Evolutionary conservation across 2,797 vertebrate species (phyloP), one percentile per base, ranked within the genome.

Genomic region (Eremophila alpestris): DNA sequence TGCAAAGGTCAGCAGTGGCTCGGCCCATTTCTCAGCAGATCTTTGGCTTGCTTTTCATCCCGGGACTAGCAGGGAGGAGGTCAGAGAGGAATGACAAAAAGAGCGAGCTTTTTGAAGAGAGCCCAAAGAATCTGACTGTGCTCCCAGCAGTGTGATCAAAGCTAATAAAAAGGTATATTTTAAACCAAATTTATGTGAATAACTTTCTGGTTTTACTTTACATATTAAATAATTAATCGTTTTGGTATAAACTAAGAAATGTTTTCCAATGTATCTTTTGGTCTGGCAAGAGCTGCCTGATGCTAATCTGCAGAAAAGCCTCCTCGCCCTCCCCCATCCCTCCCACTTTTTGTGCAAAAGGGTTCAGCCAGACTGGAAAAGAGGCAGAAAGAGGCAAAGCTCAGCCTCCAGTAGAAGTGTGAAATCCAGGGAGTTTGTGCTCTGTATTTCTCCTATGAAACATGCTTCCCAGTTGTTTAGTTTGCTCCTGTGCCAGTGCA

Each of bases 1-100:
- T 96, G 91, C 91, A 96, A 96, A 97, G 95, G 94, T 97, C 91
- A 94, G 89, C 95, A 95, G 94, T 52, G 59, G 83, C 91, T 94
- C 34, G 0, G 94, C 91, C 91, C 80, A 87, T 94, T 96, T 97
- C 94, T 97, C 87, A 96, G 93, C 91, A 96, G 89, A 96, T 95
- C 87, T 96, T 67, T 95, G 89, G 85, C 91, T 96, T 91, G 80
- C 94, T 96, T 96, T 97, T 96, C 91, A 96, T 94, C 59, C 89
- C 0, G 0, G 41, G 77, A 93, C 93, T 94, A 89, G 71, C 87
- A 90, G 91, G 91, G 87, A 95, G 86, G 95, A 96, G 93, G 93
- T 94, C 85, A 94, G 89, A 81, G 85, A 92, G 74, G 77, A 93
- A 90, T 84, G 87, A 97, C 95, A 96, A 96, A 93, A 95, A 96